Evolutionary conservation across 2,113 vertebrate species (phyloP).

Genomic region (Cyanoderma ruficeps): DNA sequence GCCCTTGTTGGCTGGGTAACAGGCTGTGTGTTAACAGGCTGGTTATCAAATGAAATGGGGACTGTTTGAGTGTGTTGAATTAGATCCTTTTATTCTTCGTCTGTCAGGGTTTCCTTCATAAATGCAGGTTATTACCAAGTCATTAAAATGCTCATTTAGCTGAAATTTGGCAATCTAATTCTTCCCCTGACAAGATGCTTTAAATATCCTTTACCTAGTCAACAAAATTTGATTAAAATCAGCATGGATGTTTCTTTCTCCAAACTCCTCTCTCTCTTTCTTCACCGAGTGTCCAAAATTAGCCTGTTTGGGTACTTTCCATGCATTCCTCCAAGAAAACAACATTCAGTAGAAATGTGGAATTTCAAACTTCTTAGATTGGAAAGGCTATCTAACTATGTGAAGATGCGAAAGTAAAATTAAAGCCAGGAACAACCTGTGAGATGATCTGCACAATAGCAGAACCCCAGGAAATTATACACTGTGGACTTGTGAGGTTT

Average conservation of each 20-base stretch:
- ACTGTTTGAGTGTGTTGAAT: background rate
- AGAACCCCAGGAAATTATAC: background rate
- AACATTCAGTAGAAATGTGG: background rate
- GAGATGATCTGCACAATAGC: background rate
- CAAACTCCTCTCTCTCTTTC: background rate
- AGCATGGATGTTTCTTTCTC: background rate
- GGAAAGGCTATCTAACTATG: background rate
- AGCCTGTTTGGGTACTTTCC: background rate
- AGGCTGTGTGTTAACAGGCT: background rate
- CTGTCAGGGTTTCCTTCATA: background rate
- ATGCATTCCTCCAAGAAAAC: background rate
- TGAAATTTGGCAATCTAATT: slow-evolving; percentile 8
- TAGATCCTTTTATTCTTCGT: background rate
- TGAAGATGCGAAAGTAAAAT: background rate
- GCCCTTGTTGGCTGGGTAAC: slow-evolving; percentile 10
- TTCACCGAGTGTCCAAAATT: background rate
- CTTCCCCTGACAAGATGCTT: background rate
- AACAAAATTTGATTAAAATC: slow-evolving; percentile 40
- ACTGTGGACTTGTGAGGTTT: background rate
- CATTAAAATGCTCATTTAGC: background rate
- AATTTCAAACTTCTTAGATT: background rate
- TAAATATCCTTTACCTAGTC: slow-evolving; percentile 24
- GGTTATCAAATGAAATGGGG: background rate
- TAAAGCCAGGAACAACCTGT: background rate
- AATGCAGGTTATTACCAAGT: background rate